phyloP scores from a whole-genome alignment of 2,797 vertebrate species.

The Remorina albescens region DNA sequence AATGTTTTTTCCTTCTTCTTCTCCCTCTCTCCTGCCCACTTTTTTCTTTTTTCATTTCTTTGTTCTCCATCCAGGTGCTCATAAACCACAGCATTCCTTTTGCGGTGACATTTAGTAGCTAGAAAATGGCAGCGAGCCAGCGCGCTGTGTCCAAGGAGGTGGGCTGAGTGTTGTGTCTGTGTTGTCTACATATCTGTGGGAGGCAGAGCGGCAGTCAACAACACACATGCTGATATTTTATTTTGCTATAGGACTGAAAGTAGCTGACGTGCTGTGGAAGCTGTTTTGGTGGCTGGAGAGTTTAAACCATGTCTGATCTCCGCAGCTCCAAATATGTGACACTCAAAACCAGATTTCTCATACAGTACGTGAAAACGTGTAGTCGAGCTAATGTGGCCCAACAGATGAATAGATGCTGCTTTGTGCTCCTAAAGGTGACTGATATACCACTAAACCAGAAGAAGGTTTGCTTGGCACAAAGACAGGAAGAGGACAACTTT shows the following conservation, averaged over 20 bases:
- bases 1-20: conserved; percentile 64
- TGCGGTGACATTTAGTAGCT: conserved; percentile 73
- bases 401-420: neutral
- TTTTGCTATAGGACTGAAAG: conserved; percentile 27
- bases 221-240: conserved; percentile 55
- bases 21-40: conserved; percentile 55
- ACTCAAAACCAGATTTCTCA: too few species aligned
- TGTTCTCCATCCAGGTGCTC: conserved; percentile 80
- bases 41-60: conserved; percentile 63
- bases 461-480: neutral
- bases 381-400: neutral
- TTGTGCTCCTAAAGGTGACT: neutral
- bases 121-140: conserved; percentile 71
- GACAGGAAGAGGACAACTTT: neutral
- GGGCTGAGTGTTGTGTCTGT: conserved; percentile 51
- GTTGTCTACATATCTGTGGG: conserved; percentile 46
- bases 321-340: conserved; percentile 19
- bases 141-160: conserved; percentile 55
- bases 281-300: conserved; percentile 32
- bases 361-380: neutral
- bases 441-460: neutral
- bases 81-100: conserved; percentile 76
- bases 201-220: conserved; percentile 30
- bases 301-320: conserved; percentile 25
- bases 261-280: conserved; percentile 43